Evolutionary conservation across 2,888 invertebrate genomes (phyloP).

Genomic region (Macaria notata): DNA sequence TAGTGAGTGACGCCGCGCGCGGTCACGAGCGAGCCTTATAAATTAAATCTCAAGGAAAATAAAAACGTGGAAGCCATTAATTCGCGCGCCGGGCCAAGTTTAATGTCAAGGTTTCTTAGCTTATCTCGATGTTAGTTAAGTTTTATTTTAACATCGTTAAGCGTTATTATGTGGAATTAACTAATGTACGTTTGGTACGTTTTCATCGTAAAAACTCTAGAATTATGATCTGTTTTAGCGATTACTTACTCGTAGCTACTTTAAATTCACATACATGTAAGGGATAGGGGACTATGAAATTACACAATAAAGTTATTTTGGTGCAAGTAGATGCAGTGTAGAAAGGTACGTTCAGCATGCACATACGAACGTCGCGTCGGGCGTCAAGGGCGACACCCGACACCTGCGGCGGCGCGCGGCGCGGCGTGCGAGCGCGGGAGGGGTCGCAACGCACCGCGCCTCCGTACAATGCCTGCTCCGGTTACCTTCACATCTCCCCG

Average conservation of each 20-base stretch:
- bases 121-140: slow-evolving; percentile 78
- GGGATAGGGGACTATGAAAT: too few relatives aligned
- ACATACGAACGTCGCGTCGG: too few relatives aligned
- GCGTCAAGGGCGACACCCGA: slow-evolving; percentile 79
- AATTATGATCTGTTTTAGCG: too few relatives aligned
- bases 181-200: slow-evolving; percentile 30
- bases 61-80: slow-evolving; percentile 82
- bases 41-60: slow-evolving; percentile 82
- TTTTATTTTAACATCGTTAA: slow-evolving; percentile 69
- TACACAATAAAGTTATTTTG: too few relatives aligned
- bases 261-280: too few relatives aligned
- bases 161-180: slow-evolving; percentile 67
- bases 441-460: slow-evolving; percentile 74
- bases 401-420: slow-evolving; percentile 66
- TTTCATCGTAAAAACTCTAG: too few relatives aligned
- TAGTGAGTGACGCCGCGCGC: slow-evolving; percentile 74
- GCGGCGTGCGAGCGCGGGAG: slow-evolving; percentile 72
- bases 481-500: slow-evolving; percentile 75
- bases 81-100: slow-evolving; percentile 81
- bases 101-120: slow-evolving; percentile 81
- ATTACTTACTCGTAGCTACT: not conserved
- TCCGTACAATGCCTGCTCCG: slow-evolving; percentile 78
- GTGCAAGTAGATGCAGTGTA: too few relatives aligned
- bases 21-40: slow-evolving; percentile 71
- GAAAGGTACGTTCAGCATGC: too few relatives aligned